phyloP scores from a whole-genome alignment of 1,140 invertebrate genomes.

The Pseudomyrmex concolor region DNA sequence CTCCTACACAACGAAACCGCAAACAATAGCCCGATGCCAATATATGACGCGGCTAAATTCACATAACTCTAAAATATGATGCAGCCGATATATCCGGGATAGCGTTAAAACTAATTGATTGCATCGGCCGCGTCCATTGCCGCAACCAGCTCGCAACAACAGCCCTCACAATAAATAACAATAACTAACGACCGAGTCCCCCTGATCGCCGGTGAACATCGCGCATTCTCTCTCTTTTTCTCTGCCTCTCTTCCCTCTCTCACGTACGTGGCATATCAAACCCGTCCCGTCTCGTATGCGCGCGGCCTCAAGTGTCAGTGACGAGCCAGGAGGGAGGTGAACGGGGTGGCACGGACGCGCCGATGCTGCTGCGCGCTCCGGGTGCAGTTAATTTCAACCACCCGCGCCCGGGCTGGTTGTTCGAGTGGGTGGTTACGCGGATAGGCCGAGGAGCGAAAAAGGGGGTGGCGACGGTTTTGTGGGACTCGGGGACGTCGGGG shows the following conservation, averaged over 20 bases:
- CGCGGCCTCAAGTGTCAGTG: conserved; percentile 51
- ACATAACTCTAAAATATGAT: conserved; percentile 48
- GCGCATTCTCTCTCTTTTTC: not conserved
- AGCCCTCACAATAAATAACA: conserved; percentile 55
- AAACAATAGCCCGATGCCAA: conserved; percentile 18
- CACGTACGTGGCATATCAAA: conserved; percentile 38
- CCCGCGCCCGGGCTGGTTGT: conserved; percentile 35
- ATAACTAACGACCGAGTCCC: conserved; percentile 57
- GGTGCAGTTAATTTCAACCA: conserved; percentile 71
- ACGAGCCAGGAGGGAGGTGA: not conserved
- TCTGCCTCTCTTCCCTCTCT: not conserved
- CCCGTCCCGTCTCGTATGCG: conserved; percentile 33
- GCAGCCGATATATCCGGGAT: conserved; percentile 41
- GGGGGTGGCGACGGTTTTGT: conserved; percentile 48
- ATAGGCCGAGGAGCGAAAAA: conserved; percentile 72
- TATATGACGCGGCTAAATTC: conserved; percentile 10
- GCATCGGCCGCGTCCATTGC: conserved; percentile 31
- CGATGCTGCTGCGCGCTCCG: conserved; percentile 52
- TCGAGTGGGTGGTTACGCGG: conserved; percentile 60
- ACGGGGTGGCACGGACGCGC: conserved; percentile 40
- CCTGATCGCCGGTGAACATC: conserved; percentile 52
- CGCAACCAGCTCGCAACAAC: conserved; percentile 50
- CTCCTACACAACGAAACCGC: not conserved
- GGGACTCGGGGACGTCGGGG: conserved; percentile 3
- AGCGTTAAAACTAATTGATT: conserved; percentile 58